These are phyloP conservation scores for Cercopithecus mona DNA, from an alignment of 2,113 vertebrate genomes.

Conservation along the genomic window DNA sequence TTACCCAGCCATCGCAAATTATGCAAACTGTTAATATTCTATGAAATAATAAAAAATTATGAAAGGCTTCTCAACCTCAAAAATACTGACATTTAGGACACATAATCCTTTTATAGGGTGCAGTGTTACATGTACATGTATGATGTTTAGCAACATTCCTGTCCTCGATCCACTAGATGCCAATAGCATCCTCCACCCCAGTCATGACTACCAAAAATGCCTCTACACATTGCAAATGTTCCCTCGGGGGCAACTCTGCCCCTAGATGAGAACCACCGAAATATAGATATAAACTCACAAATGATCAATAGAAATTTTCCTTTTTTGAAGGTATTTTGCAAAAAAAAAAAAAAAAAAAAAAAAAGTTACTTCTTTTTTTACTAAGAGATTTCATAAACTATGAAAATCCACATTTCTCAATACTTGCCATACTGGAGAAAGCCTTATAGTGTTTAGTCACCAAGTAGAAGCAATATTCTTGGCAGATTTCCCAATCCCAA, in stretches of 20 bases:
- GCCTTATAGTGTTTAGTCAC: background rate
- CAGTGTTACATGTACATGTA: background rate
- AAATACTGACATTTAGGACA: background rate
- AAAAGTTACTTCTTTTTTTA: background rate
- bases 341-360: background rate
- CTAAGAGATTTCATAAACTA: background rate
- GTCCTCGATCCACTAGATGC: background rate
- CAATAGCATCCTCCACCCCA: background rate
- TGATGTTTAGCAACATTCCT: background rate
- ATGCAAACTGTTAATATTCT: background rate
- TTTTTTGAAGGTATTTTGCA: conserved; percentile 2
- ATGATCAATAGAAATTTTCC: background rate
- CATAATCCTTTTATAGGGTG: background rate
- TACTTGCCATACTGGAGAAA: conserved; percentile 7
- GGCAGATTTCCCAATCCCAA: background rate
- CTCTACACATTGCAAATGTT: background rate
- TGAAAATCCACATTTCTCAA: conserved; percentile 41
- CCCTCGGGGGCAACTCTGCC: background rate
- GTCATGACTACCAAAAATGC: background rate
- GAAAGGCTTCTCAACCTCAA: background rate
- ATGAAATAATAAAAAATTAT: background rate
- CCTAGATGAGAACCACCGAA: background rate
- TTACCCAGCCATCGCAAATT: background rate
- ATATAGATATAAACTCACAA: background rate
- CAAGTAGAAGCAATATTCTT: background rate